phyloP scores from a whole-genome alignment of 2,113 vertebrate genomes.

The Myocastor coypus region DNA sequence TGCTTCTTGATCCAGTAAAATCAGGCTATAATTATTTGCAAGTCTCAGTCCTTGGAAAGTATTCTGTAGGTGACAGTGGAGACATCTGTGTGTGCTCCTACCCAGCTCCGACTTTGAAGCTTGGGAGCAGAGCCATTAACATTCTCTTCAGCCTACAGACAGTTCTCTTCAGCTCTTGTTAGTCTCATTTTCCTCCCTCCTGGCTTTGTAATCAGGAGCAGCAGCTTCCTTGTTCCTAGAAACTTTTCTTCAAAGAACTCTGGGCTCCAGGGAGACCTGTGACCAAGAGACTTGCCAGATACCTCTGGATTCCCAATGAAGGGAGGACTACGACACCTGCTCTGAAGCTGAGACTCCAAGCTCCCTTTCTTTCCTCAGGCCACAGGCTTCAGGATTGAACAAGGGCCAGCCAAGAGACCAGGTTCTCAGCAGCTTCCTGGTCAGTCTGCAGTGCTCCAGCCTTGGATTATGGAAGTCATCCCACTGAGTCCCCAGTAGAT shows the following conservation, averaged over 20 bases:
- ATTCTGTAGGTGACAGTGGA: constrained; percentile 67
- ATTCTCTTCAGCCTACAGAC: constrained; percentile 70
- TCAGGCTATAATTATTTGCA: constrained; percentile 40
- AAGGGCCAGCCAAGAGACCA: background rate
- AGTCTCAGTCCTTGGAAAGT: constrained; percentile 39
- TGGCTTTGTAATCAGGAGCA: constrained; percentile 70
- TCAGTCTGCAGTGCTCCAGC: background rate
- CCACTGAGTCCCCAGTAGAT: background rate
- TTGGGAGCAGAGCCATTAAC: constrained; percentile 67
- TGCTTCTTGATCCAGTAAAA: constrained; percentile 39
- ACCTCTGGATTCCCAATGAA: constrained; percentile 63
- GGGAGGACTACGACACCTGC: background rate
- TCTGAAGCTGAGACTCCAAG: constrained; percentile 16
- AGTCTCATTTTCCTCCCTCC: constrained; percentile 72
- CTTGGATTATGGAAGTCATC: background rate
- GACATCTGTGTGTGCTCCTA: background rate
- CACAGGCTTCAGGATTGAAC: background rate
- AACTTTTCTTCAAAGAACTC: constrained; percentile 74
- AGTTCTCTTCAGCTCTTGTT: constrained; percentile 70
- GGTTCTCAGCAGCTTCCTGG: background rate
- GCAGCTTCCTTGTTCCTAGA: constrained; percentile 69
- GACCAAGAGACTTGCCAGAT: constrained; percentile 61
- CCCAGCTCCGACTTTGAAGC: constrained; percentile 62
- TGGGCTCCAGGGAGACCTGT: constrained; percentile 56
- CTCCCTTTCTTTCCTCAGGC: background rate